phyloP scores from a whole-genome alignment of 2,797 vertebrate species.

The Epinephelus awoara region DNA sequence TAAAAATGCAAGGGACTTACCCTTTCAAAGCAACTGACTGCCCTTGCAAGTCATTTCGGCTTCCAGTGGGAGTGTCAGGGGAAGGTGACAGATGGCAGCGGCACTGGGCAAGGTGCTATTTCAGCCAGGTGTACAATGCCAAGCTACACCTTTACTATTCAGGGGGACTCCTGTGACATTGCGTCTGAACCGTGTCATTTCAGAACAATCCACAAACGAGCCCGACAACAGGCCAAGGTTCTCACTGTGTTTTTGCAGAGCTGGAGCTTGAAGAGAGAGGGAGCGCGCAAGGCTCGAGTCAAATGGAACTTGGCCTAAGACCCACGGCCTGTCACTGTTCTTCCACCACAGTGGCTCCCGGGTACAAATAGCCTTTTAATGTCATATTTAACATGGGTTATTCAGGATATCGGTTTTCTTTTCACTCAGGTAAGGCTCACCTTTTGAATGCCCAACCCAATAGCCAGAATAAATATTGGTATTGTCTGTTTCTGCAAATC shows the following conservation, averaged over 20 bases:
- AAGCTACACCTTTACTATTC: conserved; percentile 71
- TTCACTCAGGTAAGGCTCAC: conserved; percentile 20
- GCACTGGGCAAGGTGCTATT: conserved; percentile 73
- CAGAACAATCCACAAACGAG: conserved; percentile 74
- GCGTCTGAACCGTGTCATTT: conserved; percentile 68
- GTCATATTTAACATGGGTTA: conserved; percentile 53
- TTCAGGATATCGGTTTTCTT: conserved; percentile 48
- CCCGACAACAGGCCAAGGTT: conserved; percentile 61
- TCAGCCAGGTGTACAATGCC: conserved; percentile 77
- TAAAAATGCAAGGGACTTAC: conserved; percentile 29
- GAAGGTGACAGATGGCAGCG: conserved; percentile 76
- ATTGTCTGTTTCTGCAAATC: too few species aligned
- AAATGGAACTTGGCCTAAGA: conserved; percentile 71
- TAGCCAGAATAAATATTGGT: too few species aligned
- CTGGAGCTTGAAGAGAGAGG: conserved; percentile 29
- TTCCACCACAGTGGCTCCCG: conserved; percentile 46
- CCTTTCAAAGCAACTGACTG: conserved; percentile 42
- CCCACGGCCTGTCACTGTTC: conserved; percentile 66
- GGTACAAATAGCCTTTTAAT: conserved; percentile 67
- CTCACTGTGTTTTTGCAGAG: conserved; percentile 50
- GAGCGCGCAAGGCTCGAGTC: conserved; percentile 38
- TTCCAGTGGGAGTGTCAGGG: conserved; percentile 51
- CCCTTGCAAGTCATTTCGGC: conserved; percentile 55
- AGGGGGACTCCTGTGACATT: conserved; percentile 68
- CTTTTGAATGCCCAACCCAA: conserved; percentile 13